Base-by-base conservation (phyloP, 1,140 invertebrate genomes). In the Sycobia sp. region DNA sequence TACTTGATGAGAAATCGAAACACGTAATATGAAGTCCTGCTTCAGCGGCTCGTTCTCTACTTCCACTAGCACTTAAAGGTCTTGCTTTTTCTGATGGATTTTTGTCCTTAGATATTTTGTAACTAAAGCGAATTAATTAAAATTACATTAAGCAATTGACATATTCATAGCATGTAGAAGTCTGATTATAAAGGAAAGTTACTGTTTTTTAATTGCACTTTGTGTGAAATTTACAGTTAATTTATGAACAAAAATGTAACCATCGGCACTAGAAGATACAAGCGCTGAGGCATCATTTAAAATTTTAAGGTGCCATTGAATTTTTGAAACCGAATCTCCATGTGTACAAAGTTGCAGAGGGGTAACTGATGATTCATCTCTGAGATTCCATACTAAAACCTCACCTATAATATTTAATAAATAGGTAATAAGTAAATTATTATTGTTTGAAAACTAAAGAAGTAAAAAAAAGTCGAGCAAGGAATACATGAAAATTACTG, bases 301-400 rank as follows among this genome's bases (percentile, higher is more conserved):
- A 18, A 60, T 20, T 69, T 61, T 72, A n/a, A 71, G 62, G 62
- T 73, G 71, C 80, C 80, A 82, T 0, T 71, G 67, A 4, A 82
- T 58, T 59, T 76, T 73, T 13, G 77, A 76, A 10, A 82, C 73
- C 1, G 68, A 63, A 44, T 81, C 79, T 14, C 69, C 73, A 39
- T 82, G 78, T 8, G 74, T 73, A 23, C 69, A 79, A 47, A 81
- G 64, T 56, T 70, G 65, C 8, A 72, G 62, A 11, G 78, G 73
- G 5, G 72, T 72, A 3, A 76, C 39, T 16, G 65, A 71, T 41
- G 66, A 73, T 23, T 82, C 76, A 36, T 76, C 73, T 55, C 75
- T 75, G 9, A 82, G 70, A 71, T 83, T 82, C 81, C 81, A 83
- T 5, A 82, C 67, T 8, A 81, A 54, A 49, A 83, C 73, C 64